Conservation (phyloP, 2,113 vertebrate species). For the Indicator indicator region DNA sequence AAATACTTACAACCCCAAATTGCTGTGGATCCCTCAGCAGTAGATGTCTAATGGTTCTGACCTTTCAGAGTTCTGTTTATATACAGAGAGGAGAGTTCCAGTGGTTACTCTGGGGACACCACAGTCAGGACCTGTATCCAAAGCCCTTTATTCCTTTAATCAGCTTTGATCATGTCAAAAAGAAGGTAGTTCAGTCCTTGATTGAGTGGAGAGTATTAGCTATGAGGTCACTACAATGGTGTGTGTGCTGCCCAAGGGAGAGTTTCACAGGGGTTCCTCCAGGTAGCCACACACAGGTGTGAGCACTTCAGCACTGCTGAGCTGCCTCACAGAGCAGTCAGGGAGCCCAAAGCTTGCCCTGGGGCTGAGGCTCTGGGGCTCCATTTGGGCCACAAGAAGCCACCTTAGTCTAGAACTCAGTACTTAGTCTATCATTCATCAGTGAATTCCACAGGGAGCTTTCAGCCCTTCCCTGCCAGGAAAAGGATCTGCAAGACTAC, state of each 20-base stretch:
- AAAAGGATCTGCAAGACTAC: background rate
- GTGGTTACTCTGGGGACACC: background rate
- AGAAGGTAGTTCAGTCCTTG: background rate
- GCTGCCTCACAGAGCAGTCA: background rate
- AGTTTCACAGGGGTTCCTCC: slow-evolving; percentile 33
- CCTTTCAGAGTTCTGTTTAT: slow-evolving; percentile 12
- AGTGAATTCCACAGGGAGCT: background rate
- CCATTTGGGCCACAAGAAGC: background rate
- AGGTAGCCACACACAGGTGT: background rate
- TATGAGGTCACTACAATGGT: background rate
- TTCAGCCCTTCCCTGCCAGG: background rate
- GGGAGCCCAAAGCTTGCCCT: background rate
- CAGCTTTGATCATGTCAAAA: background rate
- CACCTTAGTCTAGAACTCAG: background rate
- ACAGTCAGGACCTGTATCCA: background rate
- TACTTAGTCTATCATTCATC: background rate
- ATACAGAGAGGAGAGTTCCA: background rate
- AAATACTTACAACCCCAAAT: background rate
- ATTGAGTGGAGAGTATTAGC: background rate
- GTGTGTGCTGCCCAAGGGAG: background rate
- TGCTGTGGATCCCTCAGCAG: slow-evolving; percentile 24
- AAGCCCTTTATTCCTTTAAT: slow-evolving; percentile 26
- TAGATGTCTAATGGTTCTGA: background rate
- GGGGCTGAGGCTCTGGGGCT: background rate
- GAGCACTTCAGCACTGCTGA: background rate